Evolutionary conservation across 2,113 vertebrate genomes (phyloP).

Genomic region (Lamprotornis superbus): DNA sequence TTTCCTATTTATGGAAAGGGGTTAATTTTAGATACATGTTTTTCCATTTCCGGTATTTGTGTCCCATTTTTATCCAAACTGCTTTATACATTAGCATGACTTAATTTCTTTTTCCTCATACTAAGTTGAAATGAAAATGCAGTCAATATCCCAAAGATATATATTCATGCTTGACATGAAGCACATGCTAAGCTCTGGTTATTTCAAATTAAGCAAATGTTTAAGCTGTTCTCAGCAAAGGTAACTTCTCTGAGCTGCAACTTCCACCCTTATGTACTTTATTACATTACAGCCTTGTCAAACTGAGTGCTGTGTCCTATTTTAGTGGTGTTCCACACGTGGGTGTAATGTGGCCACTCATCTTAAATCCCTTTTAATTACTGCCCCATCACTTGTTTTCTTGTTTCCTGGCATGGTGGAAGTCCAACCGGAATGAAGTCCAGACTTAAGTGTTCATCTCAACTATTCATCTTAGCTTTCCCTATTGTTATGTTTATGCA

Average conservation of each 20-base stretch:
- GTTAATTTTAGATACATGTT: neutral
- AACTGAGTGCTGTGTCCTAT: neutral
- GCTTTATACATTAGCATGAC: neutral
- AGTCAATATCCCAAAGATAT: neutral
- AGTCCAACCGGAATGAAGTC: neutral
- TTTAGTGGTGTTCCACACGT: neutral
- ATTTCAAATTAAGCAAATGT: neutral
- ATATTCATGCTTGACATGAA: neutral
- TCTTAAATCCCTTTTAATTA: constrained; percentile 34
- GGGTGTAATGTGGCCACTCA: neutral
- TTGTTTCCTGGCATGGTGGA: constrained; percentile 13
- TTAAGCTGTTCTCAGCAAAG: neutral
- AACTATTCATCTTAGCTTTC: constrained; percentile 20
- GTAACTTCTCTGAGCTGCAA: neutral
- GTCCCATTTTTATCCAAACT: neutral
- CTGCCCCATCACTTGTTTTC: neutral
- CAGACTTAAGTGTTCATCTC: constrained; percentile 24
- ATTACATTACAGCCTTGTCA: neutral
- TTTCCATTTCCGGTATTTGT: neutral
- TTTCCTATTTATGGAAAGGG: neutral
- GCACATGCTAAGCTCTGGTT: neutral
- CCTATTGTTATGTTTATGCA: constrained; percentile 52
- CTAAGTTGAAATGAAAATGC: neutral
- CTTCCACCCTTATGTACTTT: neutral
- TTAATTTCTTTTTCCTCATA: neutral